Evolutionary conservation across 2,113 vertebrate genomes (phyloP), one percentile per base, ranked within the genome.

Genomic region (Rhinolophus sinicus): DNA sequence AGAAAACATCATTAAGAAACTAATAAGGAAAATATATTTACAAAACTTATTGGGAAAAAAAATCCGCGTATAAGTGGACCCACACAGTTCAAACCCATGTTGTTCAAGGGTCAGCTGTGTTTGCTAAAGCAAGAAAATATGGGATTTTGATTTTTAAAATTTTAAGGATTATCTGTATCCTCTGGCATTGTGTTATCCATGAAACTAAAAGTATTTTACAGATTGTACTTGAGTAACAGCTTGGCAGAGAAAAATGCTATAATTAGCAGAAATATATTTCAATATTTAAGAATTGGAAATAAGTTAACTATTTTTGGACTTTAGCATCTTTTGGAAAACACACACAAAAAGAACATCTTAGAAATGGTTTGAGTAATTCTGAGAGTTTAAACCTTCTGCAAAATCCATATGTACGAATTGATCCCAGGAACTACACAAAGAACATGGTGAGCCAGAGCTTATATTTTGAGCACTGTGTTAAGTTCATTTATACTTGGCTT

Each of bases 211-310:
- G 54, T 38, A 38, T 72, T 90, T 83, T 81, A 35, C 81, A 90
- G 62, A 67, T 77, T 86, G 28, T 38, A 54, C 77, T 16, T 93
- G 38, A 90, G 30, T 33, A 96, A 73, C 13, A 75, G 80, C 35
- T 64, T 96, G 38, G n/a, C 60, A 76, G 72, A 70, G 56, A 85
- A 40, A 88, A 40, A n/a, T 90, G 64, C 15, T 83, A 73, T 54
- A 88, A 56, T 67, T 70, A 78, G 44, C 44, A 95, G 62, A 92
- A 76, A 69, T 47, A 69, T 15, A 72, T 82, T 47, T 86, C 35
- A 73, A 7, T 33, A 28, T 75, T 92, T 83, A 30, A 54, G 22
- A 65, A 65, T 88, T 19, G 94, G 94, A 95, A 95, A 82, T 44
- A 1, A 47, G 28, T 64, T 58, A n/a, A 83, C 19, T 54, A 47